Evolutionary conservation across 2,888 invertebrate genomes (phyloP).

Genomic region (Cephonodes hylas): DNA sequence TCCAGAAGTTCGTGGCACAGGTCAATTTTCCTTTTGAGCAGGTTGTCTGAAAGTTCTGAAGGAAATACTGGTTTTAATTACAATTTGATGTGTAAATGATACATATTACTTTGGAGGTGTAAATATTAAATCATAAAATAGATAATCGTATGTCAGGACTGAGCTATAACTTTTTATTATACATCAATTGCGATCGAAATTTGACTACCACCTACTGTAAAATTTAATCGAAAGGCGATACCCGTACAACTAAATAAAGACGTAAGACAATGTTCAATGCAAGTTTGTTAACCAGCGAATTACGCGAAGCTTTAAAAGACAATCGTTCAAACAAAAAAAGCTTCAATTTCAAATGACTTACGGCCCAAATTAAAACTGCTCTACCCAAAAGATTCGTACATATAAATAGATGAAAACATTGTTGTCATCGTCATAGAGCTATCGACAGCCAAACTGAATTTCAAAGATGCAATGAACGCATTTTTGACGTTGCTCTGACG

Average conservation of each 20-base stretch:
- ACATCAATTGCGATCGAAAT: too few species aligned
- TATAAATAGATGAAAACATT: neutral
- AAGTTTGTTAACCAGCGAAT: too few species aligned
- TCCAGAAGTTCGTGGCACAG: conserved; percentile 85
- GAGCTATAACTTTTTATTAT: too few species aligned
- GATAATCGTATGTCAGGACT: too few species aligned
- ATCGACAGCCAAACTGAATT: neutral
- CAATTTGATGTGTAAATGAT: too few species aligned
- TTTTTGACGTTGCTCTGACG: neutral
- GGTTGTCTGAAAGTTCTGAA: conserved; percentile 80
- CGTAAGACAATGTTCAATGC: too few species aligned
- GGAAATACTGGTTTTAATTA: neutral
- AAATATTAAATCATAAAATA: too few species aligned
- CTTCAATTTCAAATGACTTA: neutral
- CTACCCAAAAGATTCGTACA: neutral
- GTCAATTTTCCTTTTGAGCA: conserved; percentile 82
- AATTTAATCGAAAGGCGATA: too few species aligned
- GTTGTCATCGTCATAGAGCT: neutral
- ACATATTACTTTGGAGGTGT: too few species aligned
- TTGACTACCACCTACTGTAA: too few species aligned
- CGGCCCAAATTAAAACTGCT: neutral
- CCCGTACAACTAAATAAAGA: too few species aligned
- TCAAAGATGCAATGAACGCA: neutral
- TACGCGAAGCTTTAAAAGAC: too few species aligned
- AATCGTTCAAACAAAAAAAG: neutral